A percentile compares a stretch with the other conserved stretches of the same genome.
Evolutionary conservation across 2,888 invertebrate genomes (phyloP).

Genomic region (Fragum sueziense): DNA sequence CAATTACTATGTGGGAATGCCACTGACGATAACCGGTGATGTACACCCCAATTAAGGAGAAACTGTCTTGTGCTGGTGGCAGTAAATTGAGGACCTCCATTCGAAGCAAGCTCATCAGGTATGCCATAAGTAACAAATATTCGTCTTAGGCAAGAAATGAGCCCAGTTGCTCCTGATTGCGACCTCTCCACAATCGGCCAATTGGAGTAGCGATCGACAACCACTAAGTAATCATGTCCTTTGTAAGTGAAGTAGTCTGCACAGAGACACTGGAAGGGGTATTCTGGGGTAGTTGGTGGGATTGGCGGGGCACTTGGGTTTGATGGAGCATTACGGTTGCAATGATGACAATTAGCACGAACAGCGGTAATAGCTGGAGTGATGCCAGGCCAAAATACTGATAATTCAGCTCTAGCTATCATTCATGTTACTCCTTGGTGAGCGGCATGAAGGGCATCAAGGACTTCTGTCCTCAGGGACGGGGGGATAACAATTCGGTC

Average conservation of each 20-base stretch:
- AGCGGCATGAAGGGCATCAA: not conserved
- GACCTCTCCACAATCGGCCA: not conserved
- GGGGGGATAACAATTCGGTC: not conserved
- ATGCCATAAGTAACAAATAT: not conserved
- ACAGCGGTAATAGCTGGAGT: not conserved
- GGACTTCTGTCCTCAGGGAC: not conserved
- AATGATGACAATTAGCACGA: not conserved
- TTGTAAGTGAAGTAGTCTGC: not conserved
- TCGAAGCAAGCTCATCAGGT: not conserved
- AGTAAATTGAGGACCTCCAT: not conserved
- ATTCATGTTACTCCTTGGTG: not conserved
- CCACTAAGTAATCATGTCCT: not conserved
- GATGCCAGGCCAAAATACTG: not conserved
- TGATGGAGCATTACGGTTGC: conserved; percentile 57
- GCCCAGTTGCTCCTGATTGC: not conserved
- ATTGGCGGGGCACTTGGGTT: conserved; percentile 58
- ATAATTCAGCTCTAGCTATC: not conserved
- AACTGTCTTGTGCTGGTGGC: not conserved
- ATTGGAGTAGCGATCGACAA: not conserved
- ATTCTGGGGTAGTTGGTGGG: not conserved
- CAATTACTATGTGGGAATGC: conserved; percentile 71
- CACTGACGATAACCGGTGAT: conserved; percentile 68
- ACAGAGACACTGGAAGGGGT: not conserved
- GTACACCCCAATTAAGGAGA: not conserved
- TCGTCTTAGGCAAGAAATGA: not conserved